phyloP scores from a whole-genome alignment of 2,888 invertebrate species.

The Sesia bembeciformis region DNA sequence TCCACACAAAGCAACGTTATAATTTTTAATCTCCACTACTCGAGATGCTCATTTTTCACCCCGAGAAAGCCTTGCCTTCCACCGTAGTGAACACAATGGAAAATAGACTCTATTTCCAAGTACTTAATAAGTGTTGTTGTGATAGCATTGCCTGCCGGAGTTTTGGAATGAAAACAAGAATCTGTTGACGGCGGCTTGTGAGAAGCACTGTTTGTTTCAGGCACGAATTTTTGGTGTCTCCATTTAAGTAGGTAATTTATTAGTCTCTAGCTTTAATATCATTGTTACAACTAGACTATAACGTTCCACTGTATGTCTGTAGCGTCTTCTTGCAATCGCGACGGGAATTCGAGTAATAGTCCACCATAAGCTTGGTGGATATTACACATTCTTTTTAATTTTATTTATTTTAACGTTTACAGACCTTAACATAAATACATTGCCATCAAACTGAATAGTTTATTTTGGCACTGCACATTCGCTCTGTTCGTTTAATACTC shows the following conservation, averaged over 20 bases:
- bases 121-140: constrained; percentile 14
- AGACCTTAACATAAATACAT: no score
- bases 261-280: neutral
- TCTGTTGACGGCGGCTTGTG: constrained; percentile 56
- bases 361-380: no score
- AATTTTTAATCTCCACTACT: constrained; percentile 65
- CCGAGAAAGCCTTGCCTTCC: constrained; percentile 24
- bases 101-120: constrained; percentile 19
- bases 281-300: no score
- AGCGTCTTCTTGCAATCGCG: no score
- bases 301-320: no score
- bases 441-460: no score
- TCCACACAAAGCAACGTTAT: constrained; percentile 44
- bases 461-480: no score
- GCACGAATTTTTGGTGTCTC: neutral
- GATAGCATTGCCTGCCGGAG: constrained; percentile 7
- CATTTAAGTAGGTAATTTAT: neutral
- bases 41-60: constrained; percentile 67
- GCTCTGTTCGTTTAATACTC: no score
- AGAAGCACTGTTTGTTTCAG: constrained; percentile 20
- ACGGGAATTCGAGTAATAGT: no score
- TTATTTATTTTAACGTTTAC: no score
- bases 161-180: constrained; percentile 23
- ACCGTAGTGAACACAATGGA: constrained; percentile 8
- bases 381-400: no score